phyloP scores from a whole-genome alignment of 2,888 invertebrate genomes.

The Spialia ferax region DNA sequence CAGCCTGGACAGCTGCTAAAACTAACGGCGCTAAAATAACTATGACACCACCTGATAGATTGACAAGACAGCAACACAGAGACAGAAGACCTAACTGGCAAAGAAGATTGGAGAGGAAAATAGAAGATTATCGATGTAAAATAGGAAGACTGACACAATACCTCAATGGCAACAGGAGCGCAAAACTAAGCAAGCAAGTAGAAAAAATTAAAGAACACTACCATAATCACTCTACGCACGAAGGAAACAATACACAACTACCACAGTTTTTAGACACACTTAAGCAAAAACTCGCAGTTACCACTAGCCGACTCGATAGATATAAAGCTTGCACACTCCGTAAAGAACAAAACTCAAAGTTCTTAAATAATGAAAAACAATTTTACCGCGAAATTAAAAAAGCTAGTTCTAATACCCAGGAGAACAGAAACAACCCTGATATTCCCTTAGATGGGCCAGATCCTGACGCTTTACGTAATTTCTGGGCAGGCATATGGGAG shows the following conservation, averaged over 20 bases:
- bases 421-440: neutral
- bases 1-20: conserved; percentile 20
- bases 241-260: conserved; percentile 26
- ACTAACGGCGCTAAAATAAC: conserved; percentile 15
- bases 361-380: neutral
- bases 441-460: neutral
- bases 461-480: neutral
- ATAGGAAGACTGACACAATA: neutral
- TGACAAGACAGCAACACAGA: no score
- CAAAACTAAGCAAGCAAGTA: neutral
- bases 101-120: neutral
- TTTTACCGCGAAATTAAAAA: neutral
- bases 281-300: conserved; percentile 38
- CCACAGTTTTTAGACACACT: conserved; percentile 35
- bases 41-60: no score
- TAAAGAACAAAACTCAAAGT: neutral
- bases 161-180: neutral
- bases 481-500: no score
- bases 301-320: conserved; percentile 31
- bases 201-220: neutral
- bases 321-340: conserved; percentile 36
- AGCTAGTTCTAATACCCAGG: neutral
- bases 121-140: neutral
- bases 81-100: neutral
- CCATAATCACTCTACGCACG: conserved; percentile 19